Evolutionary conservation across 2,888 invertebrate species (phyloP).

Genomic region (Amiota communis): DNA sequence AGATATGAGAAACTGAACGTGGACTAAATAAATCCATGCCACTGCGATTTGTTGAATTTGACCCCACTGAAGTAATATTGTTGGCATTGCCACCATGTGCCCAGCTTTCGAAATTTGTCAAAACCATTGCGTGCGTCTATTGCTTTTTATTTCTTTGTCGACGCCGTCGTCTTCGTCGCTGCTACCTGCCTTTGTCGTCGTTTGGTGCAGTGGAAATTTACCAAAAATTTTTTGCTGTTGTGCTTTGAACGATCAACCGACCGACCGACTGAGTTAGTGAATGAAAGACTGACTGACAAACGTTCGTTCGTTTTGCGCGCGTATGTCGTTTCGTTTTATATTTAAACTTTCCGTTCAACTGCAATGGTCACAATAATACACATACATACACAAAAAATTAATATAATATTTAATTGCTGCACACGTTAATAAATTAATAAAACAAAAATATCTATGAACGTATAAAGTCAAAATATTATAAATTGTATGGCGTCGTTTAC

Average conservation of each 20-base stretch:
- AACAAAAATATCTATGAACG: conserved; percentile 51
- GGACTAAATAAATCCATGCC: conserved; percentile 66
- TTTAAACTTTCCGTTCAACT: conserved; percentile 35
- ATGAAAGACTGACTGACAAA: neutral
- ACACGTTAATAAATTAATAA: conserved; percentile 49
- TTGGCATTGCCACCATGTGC: conserved; percentile 62
- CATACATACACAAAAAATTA: conserved; percentile 16
- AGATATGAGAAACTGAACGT: conserved; percentile 62
- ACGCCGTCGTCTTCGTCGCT: conserved; percentile 4
- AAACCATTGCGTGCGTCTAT: conserved; percentile 58
- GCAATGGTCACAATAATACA: neutral
- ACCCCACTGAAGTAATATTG: conserved; percentile 39
- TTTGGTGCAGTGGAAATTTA: conserved; percentile 57
- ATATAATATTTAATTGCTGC: conserved; percentile 45
- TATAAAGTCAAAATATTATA: too few species aligned
- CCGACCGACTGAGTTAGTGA: neutral
- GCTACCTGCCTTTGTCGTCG: conserved; percentile 4
- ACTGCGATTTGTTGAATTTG: conserved; percentile 29
- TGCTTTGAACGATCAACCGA: neutral
- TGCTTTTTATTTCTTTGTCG: conserved; percentile 38
- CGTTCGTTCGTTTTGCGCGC: neutral
- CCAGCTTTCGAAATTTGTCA: conserved; percentile 71
- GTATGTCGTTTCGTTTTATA: conserved; percentile 38
- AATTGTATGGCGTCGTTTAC: conserved; percentile 6
- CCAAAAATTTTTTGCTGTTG: conserved; percentile 47